phyloP scores from a whole-genome alignment of 2,113 vertebrate genomes.

The Sardina pilchardus region DNA sequence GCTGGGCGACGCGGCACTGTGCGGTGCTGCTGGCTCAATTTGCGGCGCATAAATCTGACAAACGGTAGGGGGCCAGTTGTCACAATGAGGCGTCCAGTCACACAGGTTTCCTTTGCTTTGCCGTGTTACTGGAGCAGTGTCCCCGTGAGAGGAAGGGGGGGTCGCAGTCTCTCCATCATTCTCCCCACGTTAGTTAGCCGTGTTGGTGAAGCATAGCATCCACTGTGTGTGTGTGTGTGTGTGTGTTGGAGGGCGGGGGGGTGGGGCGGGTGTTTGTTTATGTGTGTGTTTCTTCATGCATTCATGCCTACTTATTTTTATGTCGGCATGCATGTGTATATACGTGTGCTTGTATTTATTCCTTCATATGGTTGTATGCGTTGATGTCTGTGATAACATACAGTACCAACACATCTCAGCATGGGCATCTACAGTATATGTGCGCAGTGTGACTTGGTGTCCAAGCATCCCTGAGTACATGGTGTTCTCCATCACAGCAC shows the following conservation, averaged over 20 bases:
- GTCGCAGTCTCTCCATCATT: not conserved
- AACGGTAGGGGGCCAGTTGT: not conserved
- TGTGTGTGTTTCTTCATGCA: not conserved
- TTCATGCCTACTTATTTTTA: not conserved
- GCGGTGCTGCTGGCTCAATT: slow-evolving; percentile 2
- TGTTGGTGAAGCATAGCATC: not conserved
- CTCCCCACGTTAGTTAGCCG: not conserved
- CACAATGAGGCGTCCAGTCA: not conserved
- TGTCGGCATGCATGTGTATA: not conserved
- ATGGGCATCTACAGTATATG: too few relatives aligned
- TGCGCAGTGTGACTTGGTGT: not conserved
- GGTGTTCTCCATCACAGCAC: not conserved
- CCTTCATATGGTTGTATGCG: not conserved
- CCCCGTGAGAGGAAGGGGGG: not conserved
- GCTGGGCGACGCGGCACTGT: not conserved
- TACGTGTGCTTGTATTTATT: not conserved
- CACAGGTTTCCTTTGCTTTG: not conserved
- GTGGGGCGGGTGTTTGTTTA: not conserved
- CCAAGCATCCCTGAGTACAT: not conserved
- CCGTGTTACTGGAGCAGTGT: not conserved
- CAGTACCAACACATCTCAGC: not conserved
- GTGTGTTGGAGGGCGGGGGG: not conserved
- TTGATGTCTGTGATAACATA: not conserved
- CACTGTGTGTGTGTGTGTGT: not conserved
- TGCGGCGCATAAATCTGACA: not conserved